Base-by-base conservation (phyloP, 2,113 vertebrate species). In the Spea multiplicata region DNA sequence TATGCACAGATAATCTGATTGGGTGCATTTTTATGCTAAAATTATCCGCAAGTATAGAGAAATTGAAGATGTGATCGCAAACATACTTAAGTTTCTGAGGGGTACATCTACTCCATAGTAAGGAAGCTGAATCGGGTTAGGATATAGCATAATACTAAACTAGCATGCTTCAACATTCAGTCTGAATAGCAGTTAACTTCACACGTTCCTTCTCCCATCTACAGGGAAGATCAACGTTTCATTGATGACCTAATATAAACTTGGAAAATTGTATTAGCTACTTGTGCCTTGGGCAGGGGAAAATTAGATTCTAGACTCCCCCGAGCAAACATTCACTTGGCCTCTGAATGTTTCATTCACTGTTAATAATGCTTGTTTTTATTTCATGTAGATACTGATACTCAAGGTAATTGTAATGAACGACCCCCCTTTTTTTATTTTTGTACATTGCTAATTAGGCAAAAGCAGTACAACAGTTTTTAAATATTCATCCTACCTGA, bases 231-330 rank as follows among this genome's bases (percentile, higher is more conserved):
- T 16, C 16, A 44, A 50, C 46, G 44, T 44, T 16, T 64, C 48
- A 65, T 12, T 44, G 61, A 53, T 61, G 44, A 9, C 48, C 49
- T 75, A 44, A 75, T 66, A 44, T 66, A 53, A 67, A 75, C 14
- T 53, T 53, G 9, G 64, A 62, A 52, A 52, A 66, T 66, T 75
- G 12, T 53, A 72, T 46, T 30, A 44, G 49, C 49, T 55, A 44
- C 46, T 55, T 75, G 17, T 75, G 64, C 64, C 48, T 53, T 30
- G 3, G 46, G 74, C 48, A 75, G 14, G 16, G 66, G 61, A 52
- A 75, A 75, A 75, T 75, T 30, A 66, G 73, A 53, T 75, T 61
- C 44, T 61, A 47, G 13, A 3, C 10, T 72, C 71, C 71, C 53
- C 9, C 45, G 52, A 53, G 71, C 71, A 57, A 72, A 59, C 30